Percentiles rank a stretch among this genome's conserved stretches.
Conservation (phyloP, 2,888 invertebrate genomes). For the Dryocosmus kuriphilus region DNA sequence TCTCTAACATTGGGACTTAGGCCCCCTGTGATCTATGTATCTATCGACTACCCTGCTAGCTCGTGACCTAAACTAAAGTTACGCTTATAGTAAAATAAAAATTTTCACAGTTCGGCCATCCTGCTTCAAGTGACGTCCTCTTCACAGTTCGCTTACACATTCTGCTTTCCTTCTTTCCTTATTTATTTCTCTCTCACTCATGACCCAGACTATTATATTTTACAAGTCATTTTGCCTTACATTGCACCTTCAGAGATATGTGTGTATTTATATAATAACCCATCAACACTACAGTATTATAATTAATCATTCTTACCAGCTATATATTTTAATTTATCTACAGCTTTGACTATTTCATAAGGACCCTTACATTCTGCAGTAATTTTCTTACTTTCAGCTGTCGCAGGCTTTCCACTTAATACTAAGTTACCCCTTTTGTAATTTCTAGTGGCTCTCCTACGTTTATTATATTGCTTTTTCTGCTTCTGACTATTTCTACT, state of each 20-base stretch:
- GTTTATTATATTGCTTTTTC: slow-evolving; percentile 41
- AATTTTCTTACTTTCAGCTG: slow-evolving; percentile 47
- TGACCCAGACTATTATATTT: no score
- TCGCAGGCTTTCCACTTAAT: slow-evolving; percentile 33
- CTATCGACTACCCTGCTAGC: no score
- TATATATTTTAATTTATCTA: background rate
- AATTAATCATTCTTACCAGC: background rate
- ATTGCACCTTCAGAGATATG: background rate
- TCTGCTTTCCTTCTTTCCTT: no score
- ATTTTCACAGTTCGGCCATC: background rate
- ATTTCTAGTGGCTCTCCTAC: slow-evolving; percentile 36
- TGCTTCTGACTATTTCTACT: no score
- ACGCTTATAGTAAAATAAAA: background rate
- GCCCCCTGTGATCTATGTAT: no score
- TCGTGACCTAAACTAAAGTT: no score
- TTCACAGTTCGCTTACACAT: background rate
- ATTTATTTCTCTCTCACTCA: background rate
- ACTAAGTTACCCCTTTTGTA: slow-evolving; percentile 44
- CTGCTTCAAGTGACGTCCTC: background rate
- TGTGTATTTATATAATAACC: background rate
- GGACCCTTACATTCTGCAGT: slow-evolving; percentile 46
- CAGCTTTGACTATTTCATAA: slow-evolving; percentile 49
- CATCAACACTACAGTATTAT: background rate
- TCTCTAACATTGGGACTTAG: no score
- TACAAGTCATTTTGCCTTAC: background rate